These are phyloP conservation scores for Eudemis profundana DNA, from an alignment of 2,888 invertebrate genomes.

Conservation along the genomic window DNA sequence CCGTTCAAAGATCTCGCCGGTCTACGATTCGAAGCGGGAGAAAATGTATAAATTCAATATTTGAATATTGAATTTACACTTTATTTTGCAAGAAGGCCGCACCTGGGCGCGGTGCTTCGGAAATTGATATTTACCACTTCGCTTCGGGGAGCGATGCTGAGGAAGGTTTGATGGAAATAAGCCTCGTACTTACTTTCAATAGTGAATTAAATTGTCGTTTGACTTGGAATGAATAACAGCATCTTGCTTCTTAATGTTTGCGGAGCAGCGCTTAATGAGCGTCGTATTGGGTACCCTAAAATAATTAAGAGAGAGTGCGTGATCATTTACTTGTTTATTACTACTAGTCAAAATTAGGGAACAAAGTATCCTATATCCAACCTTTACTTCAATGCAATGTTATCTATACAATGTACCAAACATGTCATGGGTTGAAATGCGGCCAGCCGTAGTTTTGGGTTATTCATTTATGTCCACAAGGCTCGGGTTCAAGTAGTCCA, in stretches of 20 bases:
- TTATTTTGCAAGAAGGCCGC: slow-evolving; percentile 28
- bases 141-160: slow-evolving; percentile 1
- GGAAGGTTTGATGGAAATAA: background rate
- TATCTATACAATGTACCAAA: too few relatives aligned
- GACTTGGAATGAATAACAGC: background rate
- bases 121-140: slow-evolving; percentile 29
- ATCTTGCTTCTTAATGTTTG: background rate
- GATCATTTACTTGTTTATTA: too few relatives aligned
- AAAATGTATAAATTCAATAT: slow-evolving; percentile 21
- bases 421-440: too few relatives aligned
- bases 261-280: background rate
- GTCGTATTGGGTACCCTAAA: too few relatives aligned
- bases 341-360: too few relatives aligned
- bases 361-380: too few relatives aligned
- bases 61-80: slow-evolving; percentile 25
- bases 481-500: too few relatives aligned
- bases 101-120: slow-evolving; percentile 16
- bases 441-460: too few relatives aligned
- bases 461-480: too few relatives aligned
- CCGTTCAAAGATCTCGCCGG: background rate
- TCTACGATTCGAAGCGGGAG: background rate
- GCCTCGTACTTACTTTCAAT: background rate
- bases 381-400: too few relatives aligned
- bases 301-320: too few relatives aligned
- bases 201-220: background rate